phyloP scores from a whole-genome alignment of 2,797 vertebrate genomes.

The Macroramphosus scolopax region DNA sequence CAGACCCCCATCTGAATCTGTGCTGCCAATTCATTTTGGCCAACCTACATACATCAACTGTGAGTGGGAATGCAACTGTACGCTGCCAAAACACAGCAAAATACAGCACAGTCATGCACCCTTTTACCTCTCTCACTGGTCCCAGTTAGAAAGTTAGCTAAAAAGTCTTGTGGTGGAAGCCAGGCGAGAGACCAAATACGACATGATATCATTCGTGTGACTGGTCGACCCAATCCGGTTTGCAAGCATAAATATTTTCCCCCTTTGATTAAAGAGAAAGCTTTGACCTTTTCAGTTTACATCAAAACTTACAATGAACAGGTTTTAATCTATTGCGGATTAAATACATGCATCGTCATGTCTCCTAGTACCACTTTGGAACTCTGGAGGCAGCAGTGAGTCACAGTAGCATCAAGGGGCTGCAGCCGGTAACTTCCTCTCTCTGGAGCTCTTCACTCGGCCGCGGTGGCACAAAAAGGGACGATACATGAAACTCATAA shows the following conservation, averaged over 20 bases:
- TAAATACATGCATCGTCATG: no score
- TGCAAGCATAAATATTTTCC: background rate
- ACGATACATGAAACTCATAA: no score
- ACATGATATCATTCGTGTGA: background rate
- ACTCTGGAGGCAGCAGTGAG: no score
- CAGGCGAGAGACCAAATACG: background rate
- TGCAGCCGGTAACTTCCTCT: no score
- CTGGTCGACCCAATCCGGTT: background rate
- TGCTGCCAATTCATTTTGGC: conserved; percentile 48
- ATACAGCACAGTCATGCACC: conserved; percentile 12
- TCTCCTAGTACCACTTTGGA: no score
- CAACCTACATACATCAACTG: conserved; percentile 43
- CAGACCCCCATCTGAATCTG: conserved; percentile 29
- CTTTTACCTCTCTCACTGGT: conserved; percentile 17
- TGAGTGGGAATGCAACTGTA: conserved; percentile 33
- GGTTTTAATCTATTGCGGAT: no score
- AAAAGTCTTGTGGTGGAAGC: conserved; percentile 9
- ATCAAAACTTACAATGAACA: no score
- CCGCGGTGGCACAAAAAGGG: no score
- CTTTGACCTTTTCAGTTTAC: no score
- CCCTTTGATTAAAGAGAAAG: no score
- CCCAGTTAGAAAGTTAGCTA: conserved; percentile 9
- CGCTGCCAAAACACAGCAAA: conserved; percentile 32
- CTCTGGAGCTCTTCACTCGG: no score
- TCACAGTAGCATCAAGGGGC: no score